Percentiles rank a stretch among this genome's conserved stretches.
Evolutionary conservation across 1,140 invertebrate species (phyloP).

Genomic region (Neocloeon triangulifer): DNA sequence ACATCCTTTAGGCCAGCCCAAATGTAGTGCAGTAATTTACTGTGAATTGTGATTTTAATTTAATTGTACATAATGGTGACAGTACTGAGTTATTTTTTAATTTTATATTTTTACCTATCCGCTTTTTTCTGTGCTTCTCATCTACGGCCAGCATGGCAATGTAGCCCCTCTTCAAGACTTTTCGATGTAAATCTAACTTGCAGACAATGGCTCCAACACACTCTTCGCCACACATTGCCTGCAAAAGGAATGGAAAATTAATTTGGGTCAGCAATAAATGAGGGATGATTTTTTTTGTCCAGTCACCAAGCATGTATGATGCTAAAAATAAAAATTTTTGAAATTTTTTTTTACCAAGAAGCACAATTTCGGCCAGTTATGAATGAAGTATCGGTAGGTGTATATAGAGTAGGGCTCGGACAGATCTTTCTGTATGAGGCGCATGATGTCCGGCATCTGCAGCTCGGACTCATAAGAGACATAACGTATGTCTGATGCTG

Average conservation of each 20-base stretch:
- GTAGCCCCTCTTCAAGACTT: conserved; percentile 81
- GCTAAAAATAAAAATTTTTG: conserved; percentile 3
- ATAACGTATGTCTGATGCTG: conserved; percentile 25
- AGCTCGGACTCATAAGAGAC: conserved; percentile 66
- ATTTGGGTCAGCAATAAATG: too few species aligned
- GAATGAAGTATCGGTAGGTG: conserved; percentile 99
- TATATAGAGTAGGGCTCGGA: conserved; percentile 99
- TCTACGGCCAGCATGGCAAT: conserved; percentile 99
- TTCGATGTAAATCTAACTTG: conserved; percentile 88
- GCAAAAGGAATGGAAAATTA: conserved; percentile 11
- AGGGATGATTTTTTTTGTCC: too few species aligned
- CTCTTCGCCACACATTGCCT: conserved; percentile 59
- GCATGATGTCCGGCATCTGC: conserved; percentile 93
- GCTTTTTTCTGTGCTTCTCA: conserved; percentile 79
- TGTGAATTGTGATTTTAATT: too few species aligned
- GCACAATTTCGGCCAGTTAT: conserved; percentile 98
- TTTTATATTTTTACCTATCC: conserved; percentile 77
- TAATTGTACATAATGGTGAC: too few species aligned
- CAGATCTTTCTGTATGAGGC: conserved; percentile 93
- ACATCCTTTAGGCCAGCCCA: too few species aligned
- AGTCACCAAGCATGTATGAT: too few species aligned
- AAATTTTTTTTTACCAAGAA: conserved; percentile 61
- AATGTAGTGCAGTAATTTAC: too few species aligned
- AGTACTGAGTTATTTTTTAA: too few species aligned
- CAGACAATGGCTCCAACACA: conserved; percentile 96